Evolutionary conservation across 1,140 invertebrate species (phyloP).

Genomic region (Cotesia typhae): DNA sequence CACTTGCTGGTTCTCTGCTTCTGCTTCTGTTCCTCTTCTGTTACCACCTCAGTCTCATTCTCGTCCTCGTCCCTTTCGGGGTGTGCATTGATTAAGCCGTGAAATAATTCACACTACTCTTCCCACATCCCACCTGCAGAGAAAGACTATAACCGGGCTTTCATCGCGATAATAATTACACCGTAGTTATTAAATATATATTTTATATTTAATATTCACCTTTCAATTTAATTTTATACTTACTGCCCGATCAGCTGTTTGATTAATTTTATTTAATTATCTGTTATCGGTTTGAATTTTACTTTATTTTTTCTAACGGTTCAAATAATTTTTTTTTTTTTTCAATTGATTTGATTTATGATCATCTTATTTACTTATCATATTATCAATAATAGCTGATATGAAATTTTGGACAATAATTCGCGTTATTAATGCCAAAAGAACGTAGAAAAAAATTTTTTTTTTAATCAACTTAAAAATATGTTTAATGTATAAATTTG

Average conservation of each 20-base stretch:
- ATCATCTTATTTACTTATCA: too few species aligned
- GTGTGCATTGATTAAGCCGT: slow-evolving; percentile 37
- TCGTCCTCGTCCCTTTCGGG: neutral
- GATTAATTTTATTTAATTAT: neutral
- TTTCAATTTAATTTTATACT: neutral
- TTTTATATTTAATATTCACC: neutral
- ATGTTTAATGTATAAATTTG: too few species aligned
- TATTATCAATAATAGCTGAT: too few species aligned
- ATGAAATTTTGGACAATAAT: too few species aligned
- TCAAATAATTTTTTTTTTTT: too few species aligned
- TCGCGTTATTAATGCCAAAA: too few species aligned
- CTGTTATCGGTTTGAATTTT: too few species aligned
- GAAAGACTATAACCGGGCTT: slow-evolving; percentile 14
- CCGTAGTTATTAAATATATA: slow-evolving; percentile 22
- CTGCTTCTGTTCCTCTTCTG: neutral
- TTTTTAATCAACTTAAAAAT: too few species aligned
- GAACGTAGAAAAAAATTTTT: too few species aligned
- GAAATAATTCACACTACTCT: slow-evolving; percentile 33
- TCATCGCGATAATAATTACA: slow-evolving; percentile 22
- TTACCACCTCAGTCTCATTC: neutral
- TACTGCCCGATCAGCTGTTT: neutral
- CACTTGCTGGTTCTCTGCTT: neutral
- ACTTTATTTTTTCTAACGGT: neutral
- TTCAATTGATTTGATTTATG: too few species aligned
- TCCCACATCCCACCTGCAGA: neutral